Conservation (phyloP, 2,888 invertebrate genomes). For the Caenorhabditis imperialis region DNA sequence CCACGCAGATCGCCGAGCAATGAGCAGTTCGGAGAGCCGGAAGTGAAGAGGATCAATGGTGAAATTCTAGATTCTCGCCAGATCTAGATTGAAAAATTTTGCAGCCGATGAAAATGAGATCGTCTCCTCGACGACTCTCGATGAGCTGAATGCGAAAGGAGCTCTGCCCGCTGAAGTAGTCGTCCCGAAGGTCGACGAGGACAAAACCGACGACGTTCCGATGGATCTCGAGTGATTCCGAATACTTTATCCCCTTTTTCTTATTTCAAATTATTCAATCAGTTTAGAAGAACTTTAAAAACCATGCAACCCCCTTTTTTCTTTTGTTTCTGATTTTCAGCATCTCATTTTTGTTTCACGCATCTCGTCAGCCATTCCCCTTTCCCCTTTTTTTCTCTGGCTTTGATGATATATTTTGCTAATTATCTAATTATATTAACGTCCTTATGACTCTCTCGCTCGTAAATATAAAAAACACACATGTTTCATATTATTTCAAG, state of each 20-base stretch:
- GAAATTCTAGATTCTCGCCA: not conserved
- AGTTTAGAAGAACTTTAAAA: too few species aligned
- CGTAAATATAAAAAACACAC: too few species aligned
- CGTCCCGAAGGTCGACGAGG: not conserved
- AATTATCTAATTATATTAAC: too few species aligned
- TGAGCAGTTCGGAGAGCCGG: conserved; percentile 7
- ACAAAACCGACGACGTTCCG: conserved; percentile 38
- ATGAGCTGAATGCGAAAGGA: conserved; percentile 20
- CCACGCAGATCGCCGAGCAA: conserved; percentile 19
- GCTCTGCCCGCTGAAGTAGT: not conserved
- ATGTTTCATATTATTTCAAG: too few species aligned
- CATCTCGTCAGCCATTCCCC: too few species aligned
- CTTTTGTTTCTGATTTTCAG: too few species aligned
- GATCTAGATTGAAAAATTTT: not conserved
- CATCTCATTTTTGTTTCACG: too few species aligned
- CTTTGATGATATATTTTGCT: too few species aligned
- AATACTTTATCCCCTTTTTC: too few species aligned
- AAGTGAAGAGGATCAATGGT: conserved; percentile 17
- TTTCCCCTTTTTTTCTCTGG: too few species aligned
- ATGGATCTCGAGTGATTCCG: conserved; percentile 50
- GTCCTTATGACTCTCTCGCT: too few species aligned
- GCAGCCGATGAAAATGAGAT: conserved; percentile 35
- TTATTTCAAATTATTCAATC: conserved; percentile 14
- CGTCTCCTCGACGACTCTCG: conserved; percentile 52
- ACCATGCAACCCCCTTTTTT: too few species aligned